Evolutionary conservation across 1,140 invertebrate species (phyloP).

Genomic region (Pristionchus pacificus): DNA sequence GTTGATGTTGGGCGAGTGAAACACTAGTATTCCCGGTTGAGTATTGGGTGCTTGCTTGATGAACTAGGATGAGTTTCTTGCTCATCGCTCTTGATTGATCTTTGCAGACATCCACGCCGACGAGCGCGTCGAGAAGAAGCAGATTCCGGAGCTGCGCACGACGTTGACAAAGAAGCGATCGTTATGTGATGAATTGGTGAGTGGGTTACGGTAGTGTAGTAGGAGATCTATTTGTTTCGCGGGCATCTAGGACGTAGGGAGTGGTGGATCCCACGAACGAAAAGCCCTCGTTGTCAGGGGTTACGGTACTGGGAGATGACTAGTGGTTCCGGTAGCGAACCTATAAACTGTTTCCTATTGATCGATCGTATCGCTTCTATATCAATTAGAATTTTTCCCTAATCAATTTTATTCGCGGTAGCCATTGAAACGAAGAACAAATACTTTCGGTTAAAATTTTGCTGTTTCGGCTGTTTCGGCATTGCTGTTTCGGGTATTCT

Average conservation of each 20-base stretch:
- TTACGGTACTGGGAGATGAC: too few species aligned
- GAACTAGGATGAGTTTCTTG: too few species aligned
- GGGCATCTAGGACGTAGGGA: background rate
- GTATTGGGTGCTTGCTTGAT: too few species aligned
- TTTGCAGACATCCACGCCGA: slow-evolving; percentile 52
- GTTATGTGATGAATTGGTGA: slow-evolving; percentile 38
- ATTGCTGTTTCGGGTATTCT: background rate
- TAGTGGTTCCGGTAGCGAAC: too few species aligned
- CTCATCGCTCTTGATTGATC: too few species aligned
- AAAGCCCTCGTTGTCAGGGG: background rate
- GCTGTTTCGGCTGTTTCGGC: too few species aligned
- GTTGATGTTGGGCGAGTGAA: too few species aligned
- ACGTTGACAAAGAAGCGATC: slow-evolving; percentile 48
- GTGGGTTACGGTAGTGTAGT: background rate
- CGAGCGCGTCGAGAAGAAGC: slow-evolving; percentile 50
- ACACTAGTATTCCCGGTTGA: too few species aligned
- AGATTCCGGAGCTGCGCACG: slow-evolving; percentile 53
- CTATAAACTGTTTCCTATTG: too few species aligned
- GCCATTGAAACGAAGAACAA: background rate
- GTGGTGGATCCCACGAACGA: background rate
- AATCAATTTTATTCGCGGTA: background rate
- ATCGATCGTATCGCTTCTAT: too few species aligned
- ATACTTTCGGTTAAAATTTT: background rate
- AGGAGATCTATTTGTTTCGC: background rate
- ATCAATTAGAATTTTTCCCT: too few species aligned